phyloP scores from a whole-genome alignment of 2,113 vertebrate species.

The Equus quagga region DNA sequence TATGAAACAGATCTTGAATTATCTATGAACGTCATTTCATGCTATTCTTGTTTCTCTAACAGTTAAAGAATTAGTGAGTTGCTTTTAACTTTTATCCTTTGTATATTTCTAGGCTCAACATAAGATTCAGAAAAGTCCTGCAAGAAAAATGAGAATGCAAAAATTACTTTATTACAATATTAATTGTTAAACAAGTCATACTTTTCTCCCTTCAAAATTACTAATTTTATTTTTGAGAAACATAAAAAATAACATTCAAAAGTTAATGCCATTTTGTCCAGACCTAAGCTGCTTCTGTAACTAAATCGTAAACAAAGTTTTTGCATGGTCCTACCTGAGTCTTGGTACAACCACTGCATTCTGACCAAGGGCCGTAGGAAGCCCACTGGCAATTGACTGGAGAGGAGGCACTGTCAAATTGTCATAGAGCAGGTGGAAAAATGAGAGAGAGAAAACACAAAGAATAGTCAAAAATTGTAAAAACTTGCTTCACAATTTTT shows the following conservation, averaged over 20 bases:
- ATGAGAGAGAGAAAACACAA: background rate
- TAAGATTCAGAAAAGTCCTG: constrained; percentile 31
- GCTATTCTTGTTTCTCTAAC: constrained; percentile 7
- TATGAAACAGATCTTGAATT: constrained; percentile 33
- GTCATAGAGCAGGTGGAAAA: background rate
- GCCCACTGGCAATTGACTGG: constrained; percentile 92
- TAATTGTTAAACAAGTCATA: background rate
- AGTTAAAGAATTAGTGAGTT: background rate
- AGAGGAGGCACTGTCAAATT: constrained; percentile 69
- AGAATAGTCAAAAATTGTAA: background rate
- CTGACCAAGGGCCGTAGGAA: constrained; percentile 92
- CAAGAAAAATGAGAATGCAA: background rate
- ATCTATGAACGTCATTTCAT: background rate
- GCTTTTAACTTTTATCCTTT: background rate
- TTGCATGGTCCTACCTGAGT: constrained; percentile 85
- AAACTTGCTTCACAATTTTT: background rate
- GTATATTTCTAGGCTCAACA: background rate
- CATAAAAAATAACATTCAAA: background rate
- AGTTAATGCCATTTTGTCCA: background rate
- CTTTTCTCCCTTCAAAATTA: constrained; percentile 35
- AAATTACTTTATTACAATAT: background rate
- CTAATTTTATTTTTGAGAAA: background rate
- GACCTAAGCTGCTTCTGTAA: background rate
- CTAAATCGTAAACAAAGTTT: background rate
- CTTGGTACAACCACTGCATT: constrained; percentile 92